A percentile compares a stretch with the other conserved stretches of the same genome.
Evolutionary conservation across 2,797 vertebrate species (phyloP).

Genomic region (Otolemur crassicaudatus): DNA sequence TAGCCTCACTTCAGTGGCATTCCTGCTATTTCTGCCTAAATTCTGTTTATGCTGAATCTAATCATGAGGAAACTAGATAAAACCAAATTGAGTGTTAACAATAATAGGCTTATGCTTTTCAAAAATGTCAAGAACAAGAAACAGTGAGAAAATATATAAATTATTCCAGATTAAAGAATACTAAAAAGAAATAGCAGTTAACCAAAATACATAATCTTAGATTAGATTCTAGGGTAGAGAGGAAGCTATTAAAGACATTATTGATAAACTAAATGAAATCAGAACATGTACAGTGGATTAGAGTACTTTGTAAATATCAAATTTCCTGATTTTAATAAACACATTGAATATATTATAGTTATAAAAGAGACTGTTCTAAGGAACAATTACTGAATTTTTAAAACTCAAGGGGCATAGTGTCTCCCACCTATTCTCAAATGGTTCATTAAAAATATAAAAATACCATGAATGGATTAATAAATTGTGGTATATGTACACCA

Average conservation of each 20-base stretch:
- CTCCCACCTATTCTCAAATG: background rate
- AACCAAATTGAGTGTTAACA: background rate
- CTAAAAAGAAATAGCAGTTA: background rate
- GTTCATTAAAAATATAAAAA: background rate
- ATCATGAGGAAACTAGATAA: background rate
- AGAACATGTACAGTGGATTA: background rate
- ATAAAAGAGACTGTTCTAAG: background rate
- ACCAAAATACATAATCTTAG: background rate
- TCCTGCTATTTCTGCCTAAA: background rate
- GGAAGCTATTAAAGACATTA: background rate
- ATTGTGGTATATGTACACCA: too few species aligned
- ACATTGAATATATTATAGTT: background rate
- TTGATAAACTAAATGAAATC: background rate
- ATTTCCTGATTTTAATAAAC: constrained; percentile 4
- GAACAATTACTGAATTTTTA: background rate
- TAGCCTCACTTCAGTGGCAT: background rate
- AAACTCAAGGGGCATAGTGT: background rate
- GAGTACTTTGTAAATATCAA: background rate
- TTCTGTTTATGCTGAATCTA: background rate
- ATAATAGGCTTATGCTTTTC: background rate
- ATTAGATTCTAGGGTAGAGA: background rate
- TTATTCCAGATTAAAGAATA: background rate
- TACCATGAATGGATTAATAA: too few species aligned
- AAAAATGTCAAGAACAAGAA: constrained; percentile 25
- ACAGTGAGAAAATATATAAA: background rate